Percentiles rank a stretch among this genome's conserved stretches.
Conservation (phyloP, 2,797 vertebrate species). For the Prunella strophiata region DNA sequence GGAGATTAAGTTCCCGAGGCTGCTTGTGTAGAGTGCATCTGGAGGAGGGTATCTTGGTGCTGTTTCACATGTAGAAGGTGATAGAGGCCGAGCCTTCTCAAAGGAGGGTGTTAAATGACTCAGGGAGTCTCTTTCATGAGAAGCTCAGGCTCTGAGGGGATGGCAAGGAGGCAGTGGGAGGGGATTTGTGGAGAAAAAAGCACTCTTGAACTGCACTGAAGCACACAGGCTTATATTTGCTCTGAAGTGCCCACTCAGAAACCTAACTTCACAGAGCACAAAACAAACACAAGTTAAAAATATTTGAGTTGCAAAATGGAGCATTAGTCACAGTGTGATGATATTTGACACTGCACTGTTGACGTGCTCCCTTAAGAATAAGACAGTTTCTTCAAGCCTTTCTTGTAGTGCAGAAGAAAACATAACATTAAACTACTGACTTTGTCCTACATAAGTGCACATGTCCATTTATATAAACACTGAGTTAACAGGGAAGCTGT, state of each 20-base stretch:
- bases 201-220: background rate
- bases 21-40: background rate
- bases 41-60: background rate
- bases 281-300: slow-evolving; percentile 2
- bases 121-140: background rate
- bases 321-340: background rate
- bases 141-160: background rate
- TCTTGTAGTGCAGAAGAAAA: background rate
- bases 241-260: slow-evolving; percentile 6
- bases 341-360: background rate
- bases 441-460: background rate
- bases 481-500: background rate
- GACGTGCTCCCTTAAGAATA: background rate
- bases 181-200: background rate
- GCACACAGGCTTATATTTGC: background rate
- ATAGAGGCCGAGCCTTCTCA: background rate
- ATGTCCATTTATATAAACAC: background rate
- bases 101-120: background rate
- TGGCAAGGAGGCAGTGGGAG: background rate
- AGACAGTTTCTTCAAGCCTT: background rate
- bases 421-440: background rate
- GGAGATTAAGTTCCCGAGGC: background rate
- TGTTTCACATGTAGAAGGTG: background rate
- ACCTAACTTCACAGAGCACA: background rate
- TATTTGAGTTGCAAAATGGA: background rate